phyloP scores from a whole-genome alignment of 1,140 invertebrate species.

The Drosophila asahinai region DNA sequence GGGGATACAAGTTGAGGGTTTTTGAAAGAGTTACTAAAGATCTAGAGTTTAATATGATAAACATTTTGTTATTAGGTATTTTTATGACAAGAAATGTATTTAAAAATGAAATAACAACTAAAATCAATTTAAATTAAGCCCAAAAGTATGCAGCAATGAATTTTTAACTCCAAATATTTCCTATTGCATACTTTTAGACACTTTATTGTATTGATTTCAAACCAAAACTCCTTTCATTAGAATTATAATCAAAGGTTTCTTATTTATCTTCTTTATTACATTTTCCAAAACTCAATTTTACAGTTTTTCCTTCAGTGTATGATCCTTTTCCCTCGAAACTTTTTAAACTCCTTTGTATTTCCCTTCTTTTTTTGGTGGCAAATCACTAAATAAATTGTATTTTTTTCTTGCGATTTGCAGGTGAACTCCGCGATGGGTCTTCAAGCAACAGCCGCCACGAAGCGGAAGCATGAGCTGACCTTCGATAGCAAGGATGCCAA shows the following conservation, averaged over 20 bases:
- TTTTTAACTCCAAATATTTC: fast-evolving
- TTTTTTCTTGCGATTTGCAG: constrained; percentile 85
- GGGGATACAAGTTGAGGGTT: not conserved
- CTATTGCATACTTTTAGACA: not conserved
- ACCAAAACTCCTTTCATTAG: no score
- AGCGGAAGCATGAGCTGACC: constrained; percentile 88
- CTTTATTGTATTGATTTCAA: not conserved
- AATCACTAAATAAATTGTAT: constrained; percentile 52
- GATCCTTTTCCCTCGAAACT: not conserved
- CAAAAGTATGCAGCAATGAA: not conserved
- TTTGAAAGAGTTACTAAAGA: no score
- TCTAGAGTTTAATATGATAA: no score
- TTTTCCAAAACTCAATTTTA: not conserved
- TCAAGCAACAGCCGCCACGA: constrained; percentile 89
- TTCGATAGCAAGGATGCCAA: constrained; percentile 81
- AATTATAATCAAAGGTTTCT: not conserved
- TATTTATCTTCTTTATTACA: no score
- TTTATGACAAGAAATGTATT: not conserved
- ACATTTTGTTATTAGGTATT: no score
- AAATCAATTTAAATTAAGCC: not conserved
- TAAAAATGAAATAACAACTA: not conserved
- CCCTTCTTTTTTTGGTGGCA: constrained; percentile 32
- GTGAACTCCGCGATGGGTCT: constrained; percentile 92
- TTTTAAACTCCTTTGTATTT: constrained; percentile 5
- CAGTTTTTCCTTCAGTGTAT: not conserved